phyloP scores from a whole-genome alignment of 37 sponge, comb jelly and placozoan genomes.

The Cladorhizidae sp. region DNA sequence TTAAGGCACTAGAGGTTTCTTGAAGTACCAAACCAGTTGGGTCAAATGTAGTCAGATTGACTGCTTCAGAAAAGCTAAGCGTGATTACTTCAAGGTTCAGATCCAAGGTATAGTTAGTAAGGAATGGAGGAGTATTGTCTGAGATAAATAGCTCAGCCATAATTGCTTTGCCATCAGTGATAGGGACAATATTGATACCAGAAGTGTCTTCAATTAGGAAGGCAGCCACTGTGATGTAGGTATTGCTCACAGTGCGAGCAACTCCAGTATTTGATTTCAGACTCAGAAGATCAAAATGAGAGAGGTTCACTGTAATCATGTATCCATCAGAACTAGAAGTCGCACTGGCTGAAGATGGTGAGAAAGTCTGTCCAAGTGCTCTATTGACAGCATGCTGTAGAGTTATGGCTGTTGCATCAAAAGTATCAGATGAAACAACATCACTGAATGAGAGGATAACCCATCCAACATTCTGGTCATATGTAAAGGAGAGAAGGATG shows the following conservation, averaged over 20 bases:
- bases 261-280: conserved; percentile 81
- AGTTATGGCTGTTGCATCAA: conserved; percentile 81
- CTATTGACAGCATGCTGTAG: conserved; percentile 65
- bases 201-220: conserved; percentile 80
- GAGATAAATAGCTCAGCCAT: conserved; percentile 56
- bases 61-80: conserved; percentile 86
- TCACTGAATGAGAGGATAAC: conserved; percentile 87
- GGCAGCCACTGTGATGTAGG: conserved; percentile 83
- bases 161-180: conserved; percentile 82
- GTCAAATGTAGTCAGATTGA: conserved; percentile 78
- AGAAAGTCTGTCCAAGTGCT: conserved; percentile 53
- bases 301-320: conserved; percentile 67
- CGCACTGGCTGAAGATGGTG: conserved; percentile 49
- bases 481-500: conserved; percentile 60
- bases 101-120: conserved; percentile 75
- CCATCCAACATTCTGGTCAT: conserved; percentile 72
- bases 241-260: conserved; percentile 61
- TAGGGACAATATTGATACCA: conserved; percentile 81
- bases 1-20: conserved; percentile 23
- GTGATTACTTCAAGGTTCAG: conserved; percentile 62
- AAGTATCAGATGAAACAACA: conserved; percentile 70
- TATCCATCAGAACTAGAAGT: conserved; percentile 86
- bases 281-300: conserved; percentile 77
- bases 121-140: conserved; percentile 71
- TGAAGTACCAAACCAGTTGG: conserved; percentile 55